Evolutionary conservation across 1,140 invertebrate genomes (phyloP).

Genomic region (Temnothorax longispinosus): DNA sequence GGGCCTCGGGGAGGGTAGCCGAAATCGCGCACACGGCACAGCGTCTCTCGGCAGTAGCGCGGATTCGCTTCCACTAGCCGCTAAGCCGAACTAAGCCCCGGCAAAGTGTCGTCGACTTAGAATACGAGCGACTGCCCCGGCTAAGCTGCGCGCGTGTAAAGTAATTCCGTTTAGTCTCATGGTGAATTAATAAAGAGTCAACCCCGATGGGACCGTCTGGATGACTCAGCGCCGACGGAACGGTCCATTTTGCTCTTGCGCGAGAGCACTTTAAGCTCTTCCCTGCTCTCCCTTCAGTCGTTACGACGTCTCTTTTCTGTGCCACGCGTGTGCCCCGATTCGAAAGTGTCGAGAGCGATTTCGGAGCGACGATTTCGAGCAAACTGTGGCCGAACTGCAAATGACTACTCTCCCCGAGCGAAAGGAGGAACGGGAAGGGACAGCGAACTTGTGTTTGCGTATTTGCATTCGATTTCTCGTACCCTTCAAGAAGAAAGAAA

Average conservation of each 20-base stretch:
- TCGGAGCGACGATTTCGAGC: conserved; percentile 39
- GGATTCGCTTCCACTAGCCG: conserved; percentile 60
- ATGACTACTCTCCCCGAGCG: conserved; percentile 9
- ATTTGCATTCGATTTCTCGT: conserved; percentile 80
- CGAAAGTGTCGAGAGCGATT: conserved; percentile 13
- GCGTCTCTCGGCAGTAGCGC: conserved; percentile 19
- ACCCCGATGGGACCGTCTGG: conserved; percentile 47
- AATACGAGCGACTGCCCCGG: conserved; percentile 17
- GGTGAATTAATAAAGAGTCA: conserved; percentile 77
- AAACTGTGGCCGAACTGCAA: conserved; percentile 34
- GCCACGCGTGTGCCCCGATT: conserved; percentile 22
- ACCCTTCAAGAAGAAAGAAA: neutral
- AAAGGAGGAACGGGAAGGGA: neutral
- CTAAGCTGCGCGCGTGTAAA: conserved; percentile 67
- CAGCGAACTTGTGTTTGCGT: conserved; percentile 56
- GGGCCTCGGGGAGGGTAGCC: neutral
- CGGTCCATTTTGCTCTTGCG: conserved; percentile 16
- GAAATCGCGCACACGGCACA: conserved; percentile 38
- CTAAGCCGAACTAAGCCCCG: conserved; percentile 47
- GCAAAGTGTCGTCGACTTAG: conserved; percentile 54
- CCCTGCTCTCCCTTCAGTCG: no score
- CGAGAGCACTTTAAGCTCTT: neutral
- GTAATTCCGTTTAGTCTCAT: conserved; percentile 69
- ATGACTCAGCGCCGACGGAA: conserved; percentile 42
- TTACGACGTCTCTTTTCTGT: conserved; percentile 7